A percentile compares a stretch with the other conserved stretches of the same genome.
These are phyloP conservation scores for Dasypogon diadema DNA, from an alignment of 2,888 invertebrate species.

Conservation along the genomic window DNA sequence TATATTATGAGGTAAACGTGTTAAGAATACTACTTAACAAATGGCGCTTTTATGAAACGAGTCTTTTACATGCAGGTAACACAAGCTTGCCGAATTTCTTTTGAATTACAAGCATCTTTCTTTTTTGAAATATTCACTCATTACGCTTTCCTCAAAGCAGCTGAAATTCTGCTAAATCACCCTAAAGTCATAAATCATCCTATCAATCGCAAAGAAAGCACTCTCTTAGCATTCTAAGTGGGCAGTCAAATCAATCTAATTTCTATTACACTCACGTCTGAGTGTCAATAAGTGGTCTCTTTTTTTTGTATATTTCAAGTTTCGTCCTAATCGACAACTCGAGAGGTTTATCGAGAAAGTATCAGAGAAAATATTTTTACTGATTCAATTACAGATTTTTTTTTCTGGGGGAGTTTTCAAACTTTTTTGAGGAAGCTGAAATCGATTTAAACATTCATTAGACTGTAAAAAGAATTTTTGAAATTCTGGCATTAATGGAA, in stretches of 20 bases:
- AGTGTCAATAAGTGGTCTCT: not conserved
- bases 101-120: no score
- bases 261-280: constrained; percentile 27
- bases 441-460: not conserved
- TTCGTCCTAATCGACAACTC: not conserved
- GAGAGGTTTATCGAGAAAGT: constrained; percentile 5
- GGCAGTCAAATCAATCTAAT: constrained; percentile 15
- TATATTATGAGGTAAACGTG: no score
- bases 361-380: constrained; percentile 22
- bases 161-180: not conserved
- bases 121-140: no score
- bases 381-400: constrained; percentile 24
- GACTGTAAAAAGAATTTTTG: not conserved
- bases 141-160: no score
- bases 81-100: no score
- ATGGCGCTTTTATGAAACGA: no score
- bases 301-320: not conserved
- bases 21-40: no score
- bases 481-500: not conserved
- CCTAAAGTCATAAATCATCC: not conserved
- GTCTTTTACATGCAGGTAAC: no score
- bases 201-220: not conserved
- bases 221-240: not conserved
- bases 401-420: constrained; percentile 15
- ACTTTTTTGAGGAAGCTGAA: not conserved